phyloP scores from a whole-genome alignment of 2,113 vertebrate species.

The Otolemur garnettii region DNA sequence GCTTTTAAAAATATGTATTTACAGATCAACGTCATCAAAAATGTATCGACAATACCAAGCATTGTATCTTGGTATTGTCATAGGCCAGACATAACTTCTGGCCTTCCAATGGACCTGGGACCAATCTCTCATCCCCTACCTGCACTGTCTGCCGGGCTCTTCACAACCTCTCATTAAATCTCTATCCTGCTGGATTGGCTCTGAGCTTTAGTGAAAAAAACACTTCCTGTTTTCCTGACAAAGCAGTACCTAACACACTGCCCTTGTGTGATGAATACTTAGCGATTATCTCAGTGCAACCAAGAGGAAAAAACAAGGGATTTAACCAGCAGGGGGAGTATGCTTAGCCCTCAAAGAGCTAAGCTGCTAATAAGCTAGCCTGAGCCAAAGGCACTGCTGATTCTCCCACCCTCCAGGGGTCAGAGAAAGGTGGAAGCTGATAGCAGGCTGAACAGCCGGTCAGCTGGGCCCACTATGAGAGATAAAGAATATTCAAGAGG shows the following conservation, averaged over 20 bases:
- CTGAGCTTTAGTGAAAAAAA: background rate
- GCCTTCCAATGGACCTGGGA: background rate
- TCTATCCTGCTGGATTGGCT: slow-evolving; percentile 19
- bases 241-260: background rate
- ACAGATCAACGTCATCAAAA: background rate
- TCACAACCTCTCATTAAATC: slow-evolving; percentile 50
- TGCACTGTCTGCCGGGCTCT: background rate
- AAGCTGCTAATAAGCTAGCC: slow-evolving; percentile 52
- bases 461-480: background rate
- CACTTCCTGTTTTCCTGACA: slow-evolving; percentile 13
- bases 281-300: slow-evolving; percentile 42
- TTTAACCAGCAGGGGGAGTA: slow-evolving; percentile 59
- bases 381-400: slow-evolving; percentile 51
- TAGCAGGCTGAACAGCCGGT: background rate
- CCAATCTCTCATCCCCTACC: background rate
- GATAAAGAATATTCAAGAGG: background rate
- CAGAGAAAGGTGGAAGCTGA: background rate
- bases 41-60: background rate
- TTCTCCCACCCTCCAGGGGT: background rate
- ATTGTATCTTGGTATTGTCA: too few species aligned
- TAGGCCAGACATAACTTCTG: too few species aligned
- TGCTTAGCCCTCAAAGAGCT: slow-evolving; percentile 27
- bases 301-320: slow-evolving; percentile 71
- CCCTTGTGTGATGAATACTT: slow-evolving; percentile 53
- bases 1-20: background rate